Base-by-base conservation (phyloP, 2,888 invertebrate species). In the Lycaena phlaeas region DNA sequence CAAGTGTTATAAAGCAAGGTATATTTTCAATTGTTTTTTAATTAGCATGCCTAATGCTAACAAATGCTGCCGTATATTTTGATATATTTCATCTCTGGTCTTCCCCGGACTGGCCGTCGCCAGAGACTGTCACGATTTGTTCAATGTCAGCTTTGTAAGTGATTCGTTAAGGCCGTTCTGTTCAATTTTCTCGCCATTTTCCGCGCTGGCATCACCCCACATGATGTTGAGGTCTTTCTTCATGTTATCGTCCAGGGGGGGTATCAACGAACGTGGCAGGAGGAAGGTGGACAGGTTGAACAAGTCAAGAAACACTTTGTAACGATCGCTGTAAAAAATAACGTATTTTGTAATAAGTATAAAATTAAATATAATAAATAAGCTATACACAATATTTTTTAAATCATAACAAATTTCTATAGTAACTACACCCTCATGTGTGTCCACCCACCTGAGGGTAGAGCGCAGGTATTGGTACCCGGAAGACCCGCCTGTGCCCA, bases 391-490 rank as follows among this genome's bases (percentile, higher is more conserved):
- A n/a, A n/a, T n/a, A n/a, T n/a, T n/a, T n/a, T n/a, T n/a, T n/a
- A n/a, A n/a, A n/a, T n/a, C n/a, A n/a, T n/a, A n/a, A n/a, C n/a
- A n/a, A n/a, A n/a, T n/a, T n/a, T n/a, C n/a, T n/a, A n/a, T n/a
- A n/a, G n/a, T n/a, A n/a, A n/a, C n/a, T n/a, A n/a, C n/a, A n/a
- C n/a, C n/a, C n/a, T n/a, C n/a, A n/a, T n/a, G 25, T 27, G n/a
- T 26, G 15, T 11, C 5, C 12, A 11, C 26, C 50, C 81, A 97
- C 97, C 97, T 96, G 51, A 98, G 88, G 0, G 98, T 99, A 3
- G 97, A 96, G 40, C 98, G 89, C 4, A 99, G 87, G 71, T 99
- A 99, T 65, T 98, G 97, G 79, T 99, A 98, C 0, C 99, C 99
- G 0, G 97, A 96, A 4, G 98, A 98, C 2, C 99, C 98, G 10